phyloP scores from a whole-genome alignment of 2,888 invertebrate species.

The Ennomos quercinarius region DNA sequence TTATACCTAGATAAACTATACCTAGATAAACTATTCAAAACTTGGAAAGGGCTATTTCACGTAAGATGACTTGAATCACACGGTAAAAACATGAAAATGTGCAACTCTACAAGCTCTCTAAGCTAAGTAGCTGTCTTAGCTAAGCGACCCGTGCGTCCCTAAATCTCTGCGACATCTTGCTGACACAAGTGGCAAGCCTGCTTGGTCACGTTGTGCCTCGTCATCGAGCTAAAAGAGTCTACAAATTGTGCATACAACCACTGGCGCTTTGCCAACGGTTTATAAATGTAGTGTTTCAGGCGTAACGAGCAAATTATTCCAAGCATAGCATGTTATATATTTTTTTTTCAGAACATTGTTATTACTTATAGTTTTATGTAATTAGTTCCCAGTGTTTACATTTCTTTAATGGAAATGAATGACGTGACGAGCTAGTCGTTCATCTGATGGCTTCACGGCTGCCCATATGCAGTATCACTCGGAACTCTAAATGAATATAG shows the following conservation, averaged over 20 bases:
- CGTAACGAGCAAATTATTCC: conserved; percentile 70
- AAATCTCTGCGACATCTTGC: conserved; percentile 46
- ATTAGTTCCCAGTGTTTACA: conserved; percentile 14
- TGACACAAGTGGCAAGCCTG: conserved; percentile 49
- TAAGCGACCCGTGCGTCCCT: conserved; percentile 1
- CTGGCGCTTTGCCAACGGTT: conserved; percentile 73
- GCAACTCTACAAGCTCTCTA: not conserved
- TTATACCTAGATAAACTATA: too few species aligned
- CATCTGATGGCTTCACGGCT: too few species aligned
- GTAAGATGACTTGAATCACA: too few species aligned
- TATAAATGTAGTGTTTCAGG: conserved; percentile 70
- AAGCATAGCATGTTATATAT: conserved; percentile 41
- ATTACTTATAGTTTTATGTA: conserved; percentile 19
- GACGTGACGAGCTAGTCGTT: too few species aligned
- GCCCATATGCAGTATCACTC: too few species aligned
- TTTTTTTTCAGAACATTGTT: conserved; percentile 31
- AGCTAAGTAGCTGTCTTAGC: not conserved
- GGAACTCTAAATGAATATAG: too few species aligned
- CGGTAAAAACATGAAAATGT: too few species aligned
- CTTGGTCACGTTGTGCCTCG: conserved; percentile 70
- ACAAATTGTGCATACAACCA: conserved; percentile 64
- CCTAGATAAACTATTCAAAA: too few species aligned
- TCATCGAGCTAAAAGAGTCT: conserved; percentile 63
- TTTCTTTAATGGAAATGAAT: too few species aligned
- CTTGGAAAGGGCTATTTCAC: too few species aligned